Base-by-base conservation (phyloP, 2,113 vertebrate genomes). In the Petrocephalus microphthalmus region DNA sequence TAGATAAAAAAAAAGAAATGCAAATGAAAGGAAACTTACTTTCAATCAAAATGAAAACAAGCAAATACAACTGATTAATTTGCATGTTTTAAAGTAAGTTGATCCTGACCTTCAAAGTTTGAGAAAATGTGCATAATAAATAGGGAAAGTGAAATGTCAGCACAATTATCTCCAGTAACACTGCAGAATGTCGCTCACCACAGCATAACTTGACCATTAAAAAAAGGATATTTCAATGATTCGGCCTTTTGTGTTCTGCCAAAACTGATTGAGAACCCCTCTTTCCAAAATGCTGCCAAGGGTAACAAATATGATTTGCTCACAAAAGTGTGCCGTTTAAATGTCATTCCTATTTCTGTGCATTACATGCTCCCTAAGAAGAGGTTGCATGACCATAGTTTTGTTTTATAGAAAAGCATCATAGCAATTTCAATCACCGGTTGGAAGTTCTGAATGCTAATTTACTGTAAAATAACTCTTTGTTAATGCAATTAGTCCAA, bases 111-210 rank as follows among this genome's bases (percentile, higher is more conserved):
- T 95, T 96, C 95, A 94, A 93, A 94, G 92, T 91, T 87, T 89
- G 37, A 88, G 88, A 92, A 94, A 93, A 67, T 91, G 91, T 89
- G 89, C 78, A 89, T 93, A 95, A 93, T 92, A 94, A 94, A 95
- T 92, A 95, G 92, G 90, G 90, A 91, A 83, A 92, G 89, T 91
- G 88, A 95, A 96, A 96, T 96, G 94, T 94, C 95, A 96, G 90
- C 88, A 91, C 89, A 88, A 93, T 93, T 94, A 83, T 88, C 87
- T 89, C 89, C 92, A 90, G 94, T 84, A 88, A 15, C 91, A 88
- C 90, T 85, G 89, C 92, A 92, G 87, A 91, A 91, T 90, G 88
- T 90, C 93, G 92, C 86, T 87, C 90, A 88, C 89, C 92, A 88
- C 87, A 87, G 90, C 90, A 88, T 89, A 94, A 91, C 90, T 57